Evolutionary conservation across 1,140 invertebrate species (phyloP).

Genomic region (Holcopasites calliopsidis): DNA sequence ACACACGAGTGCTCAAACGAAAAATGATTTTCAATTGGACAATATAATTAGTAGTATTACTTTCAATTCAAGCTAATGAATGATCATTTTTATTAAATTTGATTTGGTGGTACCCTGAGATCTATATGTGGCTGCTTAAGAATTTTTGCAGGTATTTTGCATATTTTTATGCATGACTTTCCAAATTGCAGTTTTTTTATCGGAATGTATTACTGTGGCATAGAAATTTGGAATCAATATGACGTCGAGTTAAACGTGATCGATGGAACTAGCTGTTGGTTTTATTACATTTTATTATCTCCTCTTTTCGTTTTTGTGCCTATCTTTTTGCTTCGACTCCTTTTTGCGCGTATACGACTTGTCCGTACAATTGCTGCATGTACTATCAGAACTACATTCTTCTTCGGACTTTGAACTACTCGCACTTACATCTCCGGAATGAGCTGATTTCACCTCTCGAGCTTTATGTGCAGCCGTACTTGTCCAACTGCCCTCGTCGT

Average conservation of each 20-base stretch:
- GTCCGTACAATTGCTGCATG: conserved; percentile 54
- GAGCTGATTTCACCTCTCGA: conserved; percentile 18
- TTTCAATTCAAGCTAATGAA: conserved; percentile 39
- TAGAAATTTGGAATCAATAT: conserved; percentile 45
- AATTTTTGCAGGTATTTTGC: conserved; percentile 37
- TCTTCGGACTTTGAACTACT: conserved; percentile 37
- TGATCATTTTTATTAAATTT: conserved; percentile 48
- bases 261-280: conserved; percentile 40
- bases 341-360: conserved; percentile 44
- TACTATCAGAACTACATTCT: conserved; percentile 44
- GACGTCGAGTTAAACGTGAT: conserved; percentile 40
- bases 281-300: conserved; percentile 42
- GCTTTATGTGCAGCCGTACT: conserved; percentile 29
- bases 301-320: conserved; percentile 46
- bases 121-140: conserved; percentile 51
- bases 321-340: conserved; percentile 61
- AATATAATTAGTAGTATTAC: conserved; percentile 12
- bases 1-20: not conserved
- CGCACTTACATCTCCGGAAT: conserved; percentile 5
- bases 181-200: conserved; percentile 40
- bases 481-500: conserved; percentile 28
- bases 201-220: conserved; percentile 63
- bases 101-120: conserved; percentile 58
- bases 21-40: not conserved
- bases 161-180: conserved; percentile 42